Evolutionary conservation across 2,797 vertebrate genomes (phyloP).

Genomic region (Spheniscus humboldti): DNA sequence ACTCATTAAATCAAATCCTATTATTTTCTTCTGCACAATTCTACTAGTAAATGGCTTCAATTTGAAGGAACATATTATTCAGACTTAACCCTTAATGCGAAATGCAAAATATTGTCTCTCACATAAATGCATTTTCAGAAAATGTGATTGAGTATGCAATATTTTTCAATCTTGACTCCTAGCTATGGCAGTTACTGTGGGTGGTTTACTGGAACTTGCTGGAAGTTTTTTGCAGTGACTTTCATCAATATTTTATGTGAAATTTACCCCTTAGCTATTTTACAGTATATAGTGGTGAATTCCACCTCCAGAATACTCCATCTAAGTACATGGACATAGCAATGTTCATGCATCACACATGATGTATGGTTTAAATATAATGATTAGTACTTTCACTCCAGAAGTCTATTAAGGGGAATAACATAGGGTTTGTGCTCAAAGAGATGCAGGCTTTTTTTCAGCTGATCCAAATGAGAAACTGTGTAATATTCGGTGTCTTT

Average conservation of each 20-base stretch:
- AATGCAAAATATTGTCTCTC: background rate
- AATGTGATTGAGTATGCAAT: background rate
- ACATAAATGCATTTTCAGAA: background rate
- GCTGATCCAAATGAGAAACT: background rate
- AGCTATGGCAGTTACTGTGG: background rate
- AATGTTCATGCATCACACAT: background rate
- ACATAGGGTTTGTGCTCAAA: background rate
- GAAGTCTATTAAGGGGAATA: background rate
- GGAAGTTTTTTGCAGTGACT: background rate
- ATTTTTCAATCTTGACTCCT: background rate
- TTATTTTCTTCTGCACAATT: background rate
- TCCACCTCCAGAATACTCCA: background rate
- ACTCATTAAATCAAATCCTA: background rate
- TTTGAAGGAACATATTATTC: slow-evolving; percentile 42
- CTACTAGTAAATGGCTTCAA: slow-evolving; percentile 15
- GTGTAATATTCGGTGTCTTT: background rate
- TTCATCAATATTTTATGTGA: background rate
- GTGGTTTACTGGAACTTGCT: background rate
- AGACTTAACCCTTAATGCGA: slow-evolving; percentile 21
- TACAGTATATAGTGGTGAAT: background rate
- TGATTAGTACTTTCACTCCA: background rate
- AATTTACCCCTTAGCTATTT: background rate
- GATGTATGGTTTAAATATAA: background rate
- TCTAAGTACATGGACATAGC: background rate
- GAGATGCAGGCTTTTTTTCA: background rate